Base-by-base conservation (phyloP, 1,140 invertebrate genomes). In the Pygmarrhopalites habei region DNA sequence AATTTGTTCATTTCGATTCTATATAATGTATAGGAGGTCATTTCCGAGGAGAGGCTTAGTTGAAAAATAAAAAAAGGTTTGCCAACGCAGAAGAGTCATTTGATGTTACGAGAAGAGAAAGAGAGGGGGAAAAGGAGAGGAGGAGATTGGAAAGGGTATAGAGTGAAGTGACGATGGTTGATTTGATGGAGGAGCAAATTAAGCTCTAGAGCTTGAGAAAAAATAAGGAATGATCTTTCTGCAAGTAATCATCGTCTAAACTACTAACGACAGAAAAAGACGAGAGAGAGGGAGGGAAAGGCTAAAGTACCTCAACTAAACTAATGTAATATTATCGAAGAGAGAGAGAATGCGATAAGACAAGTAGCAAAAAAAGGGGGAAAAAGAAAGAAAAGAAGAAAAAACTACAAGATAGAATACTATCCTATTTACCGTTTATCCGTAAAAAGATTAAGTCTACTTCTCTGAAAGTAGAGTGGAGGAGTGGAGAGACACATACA, bases 141-240 rank as follows among this genome's bases (percentile, higher is more conserved):
- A 7, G 15, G 32, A 35, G 15, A 35, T 7, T 35, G 32, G 23
- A 5, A 21, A 25, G 10, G 17, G 5, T 47, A 25, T 19, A 47
- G 39, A 21, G 23, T n/a, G n/a, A 21, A 25, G 23, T 47, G 44
- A 47, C n/a, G 44, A 25, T n/a, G 4, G 44, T 21, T 47, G 44
- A 47, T 47, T 47, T 47, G 44, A 47, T 47, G 44, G 44, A 47
- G 44, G n/a, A n/a, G 44, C 44, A 47, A 47, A 47, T 47, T 47
- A 47, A 47, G 44, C 44, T n/a, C 44, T n/a, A n/a, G 10, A n/a
- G 10, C 5, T 5, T 21, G n/a, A 47, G 44, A 25, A 25, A 47
- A 47, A 25, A 47, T 21, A 47, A 47, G 19, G 44, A 47, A 47
- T 47, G 44, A 47, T n/a, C 44, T 47, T 47, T 47, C 44, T 25